Evolutionary conservation across 1,140 invertebrate species (phyloP).

Genomic region (Diorhabda sublineata): DNA sequence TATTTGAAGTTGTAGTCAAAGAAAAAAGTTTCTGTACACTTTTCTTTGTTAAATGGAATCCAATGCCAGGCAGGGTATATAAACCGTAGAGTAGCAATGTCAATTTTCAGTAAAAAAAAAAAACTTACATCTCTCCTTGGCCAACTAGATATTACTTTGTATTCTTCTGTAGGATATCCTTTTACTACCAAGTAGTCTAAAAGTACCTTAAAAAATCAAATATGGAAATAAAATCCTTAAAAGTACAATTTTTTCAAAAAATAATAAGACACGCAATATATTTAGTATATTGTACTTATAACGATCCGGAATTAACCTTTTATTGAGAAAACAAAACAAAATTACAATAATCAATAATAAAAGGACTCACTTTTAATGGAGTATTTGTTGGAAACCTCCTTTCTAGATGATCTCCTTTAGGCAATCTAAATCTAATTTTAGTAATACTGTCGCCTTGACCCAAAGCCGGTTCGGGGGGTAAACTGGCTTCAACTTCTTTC

Average conservation of each 20-base stretch:
- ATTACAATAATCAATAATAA: background rate
- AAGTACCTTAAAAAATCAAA: slow-evolving; percentile 56
- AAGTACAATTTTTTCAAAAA: too few species aligned
- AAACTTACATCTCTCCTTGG: slow-evolving; percentile 84
- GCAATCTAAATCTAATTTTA: slow-evolving; percentile 72
- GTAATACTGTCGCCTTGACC: slow-evolving; percentile 57
- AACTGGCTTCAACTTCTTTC: slow-evolving; percentile 54
- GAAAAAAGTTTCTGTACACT: too few species aligned
- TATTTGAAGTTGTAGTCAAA: too few species aligned
- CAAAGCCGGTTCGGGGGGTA: slow-evolving; percentile 59
- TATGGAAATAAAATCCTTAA: slow-evolving; percentile 6
- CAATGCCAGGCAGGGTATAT: too few species aligned
- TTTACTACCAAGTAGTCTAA: slow-evolving; percentile 81
- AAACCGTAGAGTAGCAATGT: too few species aligned
- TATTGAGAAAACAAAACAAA: background rate
- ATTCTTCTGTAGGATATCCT: slow-evolving; percentile 82
- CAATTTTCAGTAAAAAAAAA: too few species aligned
- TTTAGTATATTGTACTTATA: too few species aligned
- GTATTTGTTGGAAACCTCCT: slow-evolving; percentile 67
- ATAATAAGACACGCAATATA: background rate
- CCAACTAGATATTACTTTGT: slow-evolving; percentile 87
- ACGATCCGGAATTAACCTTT: background rate
- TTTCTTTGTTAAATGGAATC: too few species aligned
- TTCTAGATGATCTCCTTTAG: slow-evolving; percentile 68
- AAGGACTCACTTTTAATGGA: slow-evolving; percentile 55